phyloP scores from a whole-genome alignment of 2,113 vertebrate species.

The Sceloporus undulatus region DNA sequence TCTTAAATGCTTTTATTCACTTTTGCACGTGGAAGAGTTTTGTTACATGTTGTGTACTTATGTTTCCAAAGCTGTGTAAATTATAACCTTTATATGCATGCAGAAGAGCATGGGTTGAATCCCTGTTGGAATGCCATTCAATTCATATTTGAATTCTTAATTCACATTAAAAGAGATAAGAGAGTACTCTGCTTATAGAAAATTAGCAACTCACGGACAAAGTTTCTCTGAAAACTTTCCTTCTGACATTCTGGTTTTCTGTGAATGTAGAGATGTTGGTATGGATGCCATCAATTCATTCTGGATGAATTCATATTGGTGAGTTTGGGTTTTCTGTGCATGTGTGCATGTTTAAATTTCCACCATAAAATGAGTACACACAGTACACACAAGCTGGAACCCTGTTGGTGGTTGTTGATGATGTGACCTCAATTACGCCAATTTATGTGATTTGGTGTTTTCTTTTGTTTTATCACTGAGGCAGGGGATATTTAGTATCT shows the following conservation, averaged over 20 bases:
- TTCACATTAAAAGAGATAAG: neutral
- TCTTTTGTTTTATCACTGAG: too few species aligned
- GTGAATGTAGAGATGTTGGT: neutral
- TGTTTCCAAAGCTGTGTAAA: slow-evolving; percentile 52
- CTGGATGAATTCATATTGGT: neutral
- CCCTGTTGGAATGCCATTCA: neutral
- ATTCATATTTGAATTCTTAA: neutral
- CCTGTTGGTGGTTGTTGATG: too few species aligned
- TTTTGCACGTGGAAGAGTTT: slow-evolving; percentile 48
- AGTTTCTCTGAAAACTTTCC: neutral
- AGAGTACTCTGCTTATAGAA: neutral
- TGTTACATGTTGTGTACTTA: slow-evolving; percentile 35
- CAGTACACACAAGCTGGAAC: neutral
- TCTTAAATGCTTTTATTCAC: slow-evolving; percentile 70
- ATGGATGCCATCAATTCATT: neutral
- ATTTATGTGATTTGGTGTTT: too few species aligned
- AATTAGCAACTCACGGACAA: too few species aligned
- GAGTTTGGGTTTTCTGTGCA: neutral
- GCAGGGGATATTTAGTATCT: too few species aligned
- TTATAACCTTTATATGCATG: slow-evolving; percentile 38
- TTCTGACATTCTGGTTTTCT: neutral
- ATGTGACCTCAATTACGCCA: too few species aligned
- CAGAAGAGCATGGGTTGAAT: neutral
- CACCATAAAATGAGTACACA: neutral
- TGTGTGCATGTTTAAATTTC: neutral